These are phyloP conservation scores for Serranus cabrilla DNA, from an alignment of 2,797 vertebrate genomes.

Conservation along the genomic window DNA sequence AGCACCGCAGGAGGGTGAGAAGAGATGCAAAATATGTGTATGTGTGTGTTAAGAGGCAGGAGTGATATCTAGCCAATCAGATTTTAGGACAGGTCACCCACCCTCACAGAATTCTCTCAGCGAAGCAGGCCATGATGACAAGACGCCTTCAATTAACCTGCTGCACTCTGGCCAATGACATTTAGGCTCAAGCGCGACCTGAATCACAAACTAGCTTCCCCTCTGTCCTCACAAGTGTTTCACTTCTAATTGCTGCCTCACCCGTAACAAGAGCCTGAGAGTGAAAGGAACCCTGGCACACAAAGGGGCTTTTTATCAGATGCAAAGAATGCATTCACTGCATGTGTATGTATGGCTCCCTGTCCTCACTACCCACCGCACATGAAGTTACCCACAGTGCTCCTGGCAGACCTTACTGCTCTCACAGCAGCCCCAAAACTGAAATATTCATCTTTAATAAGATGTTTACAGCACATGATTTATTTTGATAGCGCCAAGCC, in stretches of 20 bases:
- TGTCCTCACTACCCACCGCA: conserved; percentile 26
- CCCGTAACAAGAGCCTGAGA: conserved; percentile 28
- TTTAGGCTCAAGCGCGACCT: conserved; percentile 65
- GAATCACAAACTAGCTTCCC: conserved; percentile 62
- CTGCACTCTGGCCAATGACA: conserved; percentile 64
- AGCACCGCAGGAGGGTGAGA: conserved; percentile 21
- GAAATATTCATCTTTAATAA: conserved; percentile 70
- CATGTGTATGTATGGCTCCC: conserved; percentile 6
- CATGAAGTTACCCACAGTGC: conserved; percentile 43
- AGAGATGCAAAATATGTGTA: conserved; percentile 1
- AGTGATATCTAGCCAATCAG: conserved; percentile 25
- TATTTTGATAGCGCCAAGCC: conserved; percentile 63
- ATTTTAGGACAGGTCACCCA: conserved; percentile 31
- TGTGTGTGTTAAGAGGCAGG: not conserved
- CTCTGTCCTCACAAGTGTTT: conserved; percentile 50
- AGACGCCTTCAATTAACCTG: conserved; percentile 73
- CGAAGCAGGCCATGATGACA: conserved; percentile 48
- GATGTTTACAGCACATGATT: conserved; percentile 67
- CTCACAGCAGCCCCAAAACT: conserved; percentile 59
- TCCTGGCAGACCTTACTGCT: conserved; percentile 53
- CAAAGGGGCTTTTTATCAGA: conserved; percentile 33
- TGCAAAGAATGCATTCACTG: conserved; percentile 21
- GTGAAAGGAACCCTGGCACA: conserved; percentile 11
- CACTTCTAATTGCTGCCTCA: conserved; percentile 63
- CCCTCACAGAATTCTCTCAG: conserved; percentile 30